These are phyloP conservation scores for Margarornis squamiger DNA, from an alignment of 2,797 vertebrate genomes.

Conservation along the genomic window DNA sequence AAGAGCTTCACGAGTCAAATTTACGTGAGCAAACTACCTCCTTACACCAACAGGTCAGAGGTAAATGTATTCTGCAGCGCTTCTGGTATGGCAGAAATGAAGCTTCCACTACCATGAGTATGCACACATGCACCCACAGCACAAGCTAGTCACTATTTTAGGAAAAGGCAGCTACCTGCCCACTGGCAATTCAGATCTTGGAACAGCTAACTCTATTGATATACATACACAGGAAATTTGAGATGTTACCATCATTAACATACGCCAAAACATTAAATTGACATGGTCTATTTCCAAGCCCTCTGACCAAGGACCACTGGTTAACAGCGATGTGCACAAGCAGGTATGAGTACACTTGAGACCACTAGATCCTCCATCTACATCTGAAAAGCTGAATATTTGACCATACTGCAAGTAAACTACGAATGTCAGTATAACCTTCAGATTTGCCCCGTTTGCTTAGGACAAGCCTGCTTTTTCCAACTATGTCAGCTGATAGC, in stretches of 20 bases:
- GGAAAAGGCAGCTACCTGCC: not conserved
- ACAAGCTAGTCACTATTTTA: not conserved
- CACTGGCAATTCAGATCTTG: not conserved
- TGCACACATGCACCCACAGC: not conserved
- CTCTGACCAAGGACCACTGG: not conserved
- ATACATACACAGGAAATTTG: not conserved
- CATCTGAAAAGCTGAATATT: not conserved
- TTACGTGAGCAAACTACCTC: not conserved
- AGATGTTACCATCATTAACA: not conserved
- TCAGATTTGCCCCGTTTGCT: not conserved
- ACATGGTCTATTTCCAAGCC: not conserved
- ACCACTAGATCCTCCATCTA: not conserved
- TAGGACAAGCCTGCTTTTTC: not conserved
- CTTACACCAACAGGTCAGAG: not conserved
- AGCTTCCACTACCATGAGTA: not conserved
- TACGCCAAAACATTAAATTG: not conserved
- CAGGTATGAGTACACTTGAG: not conserved
- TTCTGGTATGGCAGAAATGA: not conserved
- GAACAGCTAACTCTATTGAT: not conserved
- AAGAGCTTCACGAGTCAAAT: not conserved
- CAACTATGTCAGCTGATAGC: not conserved
- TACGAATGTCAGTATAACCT: not conserved
- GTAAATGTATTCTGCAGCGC: not conserved
- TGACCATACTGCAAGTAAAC: not conserved
- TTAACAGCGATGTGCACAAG: rapidly evolving